Base-by-base conservation (phyloP, 1,140 invertebrate species). In the Trypoxylus dichotomus region DNA sequence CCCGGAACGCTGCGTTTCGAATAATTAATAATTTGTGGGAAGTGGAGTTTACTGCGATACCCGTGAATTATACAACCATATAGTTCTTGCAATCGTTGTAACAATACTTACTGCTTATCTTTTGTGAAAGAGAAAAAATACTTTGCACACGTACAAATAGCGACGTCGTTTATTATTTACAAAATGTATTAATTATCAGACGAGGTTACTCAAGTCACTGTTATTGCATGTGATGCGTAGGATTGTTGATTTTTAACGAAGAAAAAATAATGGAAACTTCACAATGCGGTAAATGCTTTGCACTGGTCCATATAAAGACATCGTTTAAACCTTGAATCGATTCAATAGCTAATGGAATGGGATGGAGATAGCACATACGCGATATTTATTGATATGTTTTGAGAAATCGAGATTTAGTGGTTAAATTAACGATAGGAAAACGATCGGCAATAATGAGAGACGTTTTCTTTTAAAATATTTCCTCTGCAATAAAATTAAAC, bases 251-350 rank as follows among this genome's bases (percentile, higher is more conserved):
- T n/a, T 19, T 54, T 54, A 54, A 54, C 2, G 47, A n/a, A 1
- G 10, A 37, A 37, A n/a, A 19, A 19, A 54, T 19, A 54, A 19
- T 54, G 47, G 19, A 37, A 54, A 54, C 47, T n/a, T 54, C n/a
- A 15, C n/a, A 6, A 19, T n/a, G 15, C 19, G 47, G 47, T 54
- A 54, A 15, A n/a, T 54, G 47, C 47, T 6, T 3, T 19, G 47
- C 6, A 54, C 6, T 19, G 47, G 7, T 5, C 15, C 47, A 54
- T 19, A 54, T n/a, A 54, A 54, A 19, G 47, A 54, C 60, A 24
- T 68, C 60, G 21, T 68, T 68, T 68, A 68, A 68, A 68, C 27
- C n/a, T 68, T 68, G 15, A 54, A 54, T 54, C 60, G 11, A 68
- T 68, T 8, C 19, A 68, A 68, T 10, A 1, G 60, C 19, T 27